Base-by-base conservation (phyloP, 2,888 invertebrate genomes). In the Diadegma fenestrale region DNA sequence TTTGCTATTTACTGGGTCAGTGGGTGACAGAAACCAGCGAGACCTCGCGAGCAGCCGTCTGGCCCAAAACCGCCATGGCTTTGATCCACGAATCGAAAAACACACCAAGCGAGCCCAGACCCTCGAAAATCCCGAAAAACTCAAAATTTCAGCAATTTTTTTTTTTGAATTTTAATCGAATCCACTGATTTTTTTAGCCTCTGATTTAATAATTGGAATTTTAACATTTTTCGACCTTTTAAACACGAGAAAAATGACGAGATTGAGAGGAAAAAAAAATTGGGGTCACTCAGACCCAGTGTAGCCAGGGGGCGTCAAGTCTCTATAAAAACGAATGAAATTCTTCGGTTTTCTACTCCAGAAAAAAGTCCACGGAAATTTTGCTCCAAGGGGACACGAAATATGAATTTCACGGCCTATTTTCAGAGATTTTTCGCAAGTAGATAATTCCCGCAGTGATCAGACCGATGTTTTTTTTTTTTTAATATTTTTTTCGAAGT, bases 1-100 rank as follows among this genome's bases (percentile, higher is more conserved):
- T 89, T 90, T 22, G 43, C 61, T 45, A 45, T 76, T 85, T 86
- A 84, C 88, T 92, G 88, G 92, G 92, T 92, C 90, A 92, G 91
- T 91, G 89, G 91, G 92, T 89, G 89, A 91, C 87, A 83, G 86
- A 88, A 88, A 85, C 68, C 86, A 84, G 30, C 48, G 61, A 54
- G 63, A 71, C 69, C 45, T 30, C 19, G 37, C 63, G 64, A 51
- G 64, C 71, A 58, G 17, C 58, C 33, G 43, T 61, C 45, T 61
- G 48, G n/a, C 19, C 12, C 26, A 33, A 78, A 45, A 43, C 64
- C 33, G 33, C 14, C 26, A 3, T 45, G n/a, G n/a, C 41, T 14
- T 37, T 14, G 12, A 58, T 68, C 2, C 4, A 58, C 6, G 19
- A 19, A 37, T 33, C 33, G n/a, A 26, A 5, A 26, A 68, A 12